These are phyloP conservation scores for Lottia scabra DNA, from an alignment of 2,888 invertebrate species.

Conservation along the genomic window DNA sequence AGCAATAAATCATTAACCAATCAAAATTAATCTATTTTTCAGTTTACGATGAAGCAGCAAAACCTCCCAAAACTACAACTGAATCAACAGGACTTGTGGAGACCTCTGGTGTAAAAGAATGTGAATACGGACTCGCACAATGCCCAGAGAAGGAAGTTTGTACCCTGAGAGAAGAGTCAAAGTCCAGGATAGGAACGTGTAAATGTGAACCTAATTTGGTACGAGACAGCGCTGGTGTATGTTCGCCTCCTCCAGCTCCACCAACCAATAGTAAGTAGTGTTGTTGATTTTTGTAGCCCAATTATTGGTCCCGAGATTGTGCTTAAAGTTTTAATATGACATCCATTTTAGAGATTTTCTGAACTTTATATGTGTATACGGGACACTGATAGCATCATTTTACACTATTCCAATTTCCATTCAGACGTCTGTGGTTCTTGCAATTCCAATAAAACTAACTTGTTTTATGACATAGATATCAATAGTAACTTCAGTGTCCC, in stretches of 20 bases:
- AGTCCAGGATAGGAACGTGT: slow-evolving; percentile 28
- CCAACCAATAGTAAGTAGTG: neutral
- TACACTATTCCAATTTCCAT: too few species aligned
- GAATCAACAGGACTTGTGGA: too few species aligned
- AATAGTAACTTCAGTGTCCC: too few species aligned
- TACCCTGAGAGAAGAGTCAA: slow-evolving; percentile 19
- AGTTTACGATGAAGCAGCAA: neutral
- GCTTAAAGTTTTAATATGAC: too few species aligned
- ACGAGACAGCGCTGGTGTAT: slow-evolving; percentile 8
- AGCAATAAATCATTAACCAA: too few species aligned
- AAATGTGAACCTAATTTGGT: slow-evolving; percentile 24
- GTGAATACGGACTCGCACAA: slow-evolving; percentile 20
- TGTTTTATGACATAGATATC: too few species aligned
- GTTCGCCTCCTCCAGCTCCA: neutral
- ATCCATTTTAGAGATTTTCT: too few species aligned
- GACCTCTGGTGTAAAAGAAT: neutral
- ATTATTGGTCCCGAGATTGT: too few species aligned
- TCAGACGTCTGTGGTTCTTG: too few species aligned
- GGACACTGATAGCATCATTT: too few species aligned
- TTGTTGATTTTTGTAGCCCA: neutral
- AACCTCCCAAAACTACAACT: neutral
- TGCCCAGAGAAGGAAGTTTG: slow-evolving; percentile 27
- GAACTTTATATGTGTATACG: too few species aligned
- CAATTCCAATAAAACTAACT: too few species aligned
- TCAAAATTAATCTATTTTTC: neutral